Conservation (phyloP, 2,888 invertebrate species). For the Lagria hirta region DNA sequence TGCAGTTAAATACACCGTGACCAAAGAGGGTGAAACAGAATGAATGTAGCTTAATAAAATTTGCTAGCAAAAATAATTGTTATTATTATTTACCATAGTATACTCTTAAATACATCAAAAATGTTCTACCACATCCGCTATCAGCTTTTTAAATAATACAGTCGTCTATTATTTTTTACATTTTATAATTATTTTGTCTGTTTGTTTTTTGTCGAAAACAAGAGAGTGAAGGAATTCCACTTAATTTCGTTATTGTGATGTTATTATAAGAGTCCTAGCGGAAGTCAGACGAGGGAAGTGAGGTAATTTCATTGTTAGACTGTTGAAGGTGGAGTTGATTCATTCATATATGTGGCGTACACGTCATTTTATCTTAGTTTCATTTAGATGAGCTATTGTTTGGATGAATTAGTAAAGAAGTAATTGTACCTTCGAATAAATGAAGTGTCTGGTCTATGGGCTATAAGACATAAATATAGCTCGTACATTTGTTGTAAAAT, state of each 20-base stretch:
- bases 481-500: no score
- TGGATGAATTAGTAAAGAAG: constrained; percentile 10
- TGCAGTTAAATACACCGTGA: constrained; percentile 43
- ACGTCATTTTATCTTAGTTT: constrained; percentile 37
- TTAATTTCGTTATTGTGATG: constrained; percentile 19
- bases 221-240: constrained; percentile 19
- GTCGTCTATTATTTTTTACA: constrained; percentile 6
- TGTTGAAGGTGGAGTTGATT: constrained; percentile 42
- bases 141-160: no score
- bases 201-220: constrained; percentile 7
- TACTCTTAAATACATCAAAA: background rate
- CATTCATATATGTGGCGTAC: constrained; percentile 39
- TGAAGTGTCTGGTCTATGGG: constrained; percentile 20
- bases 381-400: constrained; percentile 36
- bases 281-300: constrained; percentile 44
- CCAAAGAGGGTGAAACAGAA: constrained; percentile 35
- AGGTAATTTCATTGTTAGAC: constrained; percentile 44
- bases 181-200: constrained; percentile 8
- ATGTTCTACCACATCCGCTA: constrained; percentile 11
- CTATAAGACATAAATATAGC: no score
- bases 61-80: constrained; percentile 2
- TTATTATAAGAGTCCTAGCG: constrained; percentile 32
- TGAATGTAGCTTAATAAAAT: constrained; percentile 8
- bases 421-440: constrained; percentile 16
- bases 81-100: constrained; percentile 16